phyloP scores from a whole-genome alignment of 1,140 invertebrate species.

The Cotesia typhae region DNA sequence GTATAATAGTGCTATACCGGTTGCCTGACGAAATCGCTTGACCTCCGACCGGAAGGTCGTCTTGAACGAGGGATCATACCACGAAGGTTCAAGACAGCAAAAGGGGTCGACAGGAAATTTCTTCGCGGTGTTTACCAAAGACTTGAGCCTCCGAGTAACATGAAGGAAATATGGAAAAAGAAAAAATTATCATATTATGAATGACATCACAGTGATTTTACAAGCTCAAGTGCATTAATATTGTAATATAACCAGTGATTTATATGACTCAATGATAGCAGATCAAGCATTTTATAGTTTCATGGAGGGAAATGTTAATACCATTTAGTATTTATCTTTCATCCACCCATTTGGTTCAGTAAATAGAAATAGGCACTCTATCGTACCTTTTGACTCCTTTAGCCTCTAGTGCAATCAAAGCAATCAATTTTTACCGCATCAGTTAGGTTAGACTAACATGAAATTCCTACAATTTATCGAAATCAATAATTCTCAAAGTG shows the following conservation, averaged over 20 bases:
- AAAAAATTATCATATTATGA: too few relatives aligned
- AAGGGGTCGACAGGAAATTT: constrained; percentile 35
- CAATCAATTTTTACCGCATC: constrained; percentile 12
- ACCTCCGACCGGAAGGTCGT: constrained; percentile 29
- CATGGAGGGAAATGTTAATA: too few relatives aligned
- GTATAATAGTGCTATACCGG: background rate
- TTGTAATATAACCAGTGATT: too few relatives aligned
- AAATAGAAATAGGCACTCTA: too few relatives aligned
- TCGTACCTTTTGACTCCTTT: too few relatives aligned
- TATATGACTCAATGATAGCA: too few relatives aligned
- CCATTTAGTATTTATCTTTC: too few relatives aligned
- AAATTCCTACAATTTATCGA: constrained; percentile 2
- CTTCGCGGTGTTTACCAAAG: constrained; percentile 43
- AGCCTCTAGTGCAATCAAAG: background rate
- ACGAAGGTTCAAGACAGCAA: constrained; percentile 1
- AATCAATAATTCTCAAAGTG: constrained; percentile 2
- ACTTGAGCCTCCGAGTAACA: constrained; percentile 45
- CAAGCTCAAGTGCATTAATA: too few relatives aligned
- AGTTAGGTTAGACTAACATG: background rate
- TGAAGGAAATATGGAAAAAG: constrained; percentile 36
- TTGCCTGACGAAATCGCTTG: constrained; percentile 31
- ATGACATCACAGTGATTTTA: too few relatives aligned
- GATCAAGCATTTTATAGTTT: too few relatives aligned
- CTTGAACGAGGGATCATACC: background rate
- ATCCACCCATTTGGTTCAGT: too few relatives aligned